These are phyloP conservation scores for Aethes cnicana DNA, from an alignment of 2,888 invertebrate species.

Conservation along the genomic window DNA sequence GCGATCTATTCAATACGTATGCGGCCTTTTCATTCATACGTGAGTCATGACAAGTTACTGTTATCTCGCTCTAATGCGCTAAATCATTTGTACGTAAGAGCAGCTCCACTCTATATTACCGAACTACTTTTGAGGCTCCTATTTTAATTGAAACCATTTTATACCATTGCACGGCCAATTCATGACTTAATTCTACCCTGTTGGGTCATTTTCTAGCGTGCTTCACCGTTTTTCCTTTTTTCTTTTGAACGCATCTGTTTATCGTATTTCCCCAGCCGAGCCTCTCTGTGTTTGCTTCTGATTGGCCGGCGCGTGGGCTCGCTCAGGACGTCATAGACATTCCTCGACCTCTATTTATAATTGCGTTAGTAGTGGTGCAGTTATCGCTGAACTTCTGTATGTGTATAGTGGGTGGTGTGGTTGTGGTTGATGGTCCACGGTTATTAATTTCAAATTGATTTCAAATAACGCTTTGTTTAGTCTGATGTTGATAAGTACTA, in stretches of 20 bases:
- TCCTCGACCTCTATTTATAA: conserved; percentile 68
- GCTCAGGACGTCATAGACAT: conserved; percentile 77
- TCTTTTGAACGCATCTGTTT: conserved; percentile 32
- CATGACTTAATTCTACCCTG: not conserved
- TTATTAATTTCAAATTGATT: too few relatives aligned
- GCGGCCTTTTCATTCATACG: conserved; percentile 66
- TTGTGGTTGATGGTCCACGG: conserved; percentile 7
- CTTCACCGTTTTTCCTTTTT: conserved; percentile 9
- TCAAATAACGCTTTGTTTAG: conserved; percentile 1
- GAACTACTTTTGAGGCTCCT: not conserved
- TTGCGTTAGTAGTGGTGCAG: conserved; percentile 50
- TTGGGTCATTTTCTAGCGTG: not conserved
- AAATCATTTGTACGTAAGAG: conserved; percentile 38
- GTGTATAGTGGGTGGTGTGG: conserved; percentile 39
- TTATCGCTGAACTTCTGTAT: conserved; percentile 40
- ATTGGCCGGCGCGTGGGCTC: conserved; percentile 79
- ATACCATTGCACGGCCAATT: conserved; percentile 7
- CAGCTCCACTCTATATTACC: conserved; percentile 33
- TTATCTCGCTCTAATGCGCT: conserved; percentile 58
- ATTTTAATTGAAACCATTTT: conserved; percentile 20
- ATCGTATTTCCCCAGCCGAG: conserved; percentile 78
- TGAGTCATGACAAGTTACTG: conserved; percentile 55
- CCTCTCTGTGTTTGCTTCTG: conserved; percentile 80
- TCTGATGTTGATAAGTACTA: not conserved
- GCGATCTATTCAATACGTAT: conserved; percentile 45